A percentile compares a stretch with the other conserved stretches of the same genome.
Conservation (phyloP, 2,797 vertebrate genomes). For the Acipenser ruthenus region DNA sequence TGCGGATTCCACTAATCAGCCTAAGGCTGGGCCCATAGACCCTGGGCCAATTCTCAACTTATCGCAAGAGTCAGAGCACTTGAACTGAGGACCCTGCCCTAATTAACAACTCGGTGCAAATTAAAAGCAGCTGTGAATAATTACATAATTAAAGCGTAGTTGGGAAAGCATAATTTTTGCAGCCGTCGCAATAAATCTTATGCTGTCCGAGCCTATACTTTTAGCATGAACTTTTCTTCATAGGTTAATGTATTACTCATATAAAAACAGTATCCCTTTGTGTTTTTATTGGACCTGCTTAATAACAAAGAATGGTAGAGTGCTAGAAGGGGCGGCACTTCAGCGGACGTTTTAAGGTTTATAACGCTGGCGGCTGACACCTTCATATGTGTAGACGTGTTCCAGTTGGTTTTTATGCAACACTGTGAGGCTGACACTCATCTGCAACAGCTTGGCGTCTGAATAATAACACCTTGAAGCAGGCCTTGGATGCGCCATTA, state of each 20-base stretch:
- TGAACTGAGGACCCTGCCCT: conserved; percentile 68
- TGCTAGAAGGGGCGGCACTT: conserved; percentile 24
- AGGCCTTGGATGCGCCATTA: background rate
- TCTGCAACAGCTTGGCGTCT: conserved; percentile 9
- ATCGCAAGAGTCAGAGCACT: conserved; percentile 57
- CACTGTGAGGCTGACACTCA: conserved; percentile 9
- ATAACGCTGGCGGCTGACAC: conserved; percentile 43
- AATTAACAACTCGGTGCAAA: conserved; percentile 83
- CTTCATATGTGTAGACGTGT: conserved; percentile 44
- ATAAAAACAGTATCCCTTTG: conserved; percentile 87
- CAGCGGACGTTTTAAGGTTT: conserved; percentile 32
- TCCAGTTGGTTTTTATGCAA: conserved; percentile 9
- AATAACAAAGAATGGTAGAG: conserved; percentile 73
- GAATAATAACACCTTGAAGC: conserved; percentile 14
- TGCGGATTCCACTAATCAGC: conserved; percentile 61
- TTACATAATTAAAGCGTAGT: conserved; percentile 96
- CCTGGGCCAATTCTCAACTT: conserved; percentile 52
- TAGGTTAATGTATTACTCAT: conserved; percentile 87
- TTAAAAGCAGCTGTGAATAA: conserved; percentile 94
- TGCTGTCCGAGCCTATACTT: conserved; percentile 78
- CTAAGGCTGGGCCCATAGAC: conserved; percentile 34
- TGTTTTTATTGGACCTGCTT: conserved; percentile 82
- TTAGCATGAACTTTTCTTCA: conserved; percentile 72
- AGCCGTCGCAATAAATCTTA: conserved; percentile 97
- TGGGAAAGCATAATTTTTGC: conserved; percentile 93